Conservation (phyloP, 2,113 vertebrate species). For the Phoxinus phoxinus region DNA sequence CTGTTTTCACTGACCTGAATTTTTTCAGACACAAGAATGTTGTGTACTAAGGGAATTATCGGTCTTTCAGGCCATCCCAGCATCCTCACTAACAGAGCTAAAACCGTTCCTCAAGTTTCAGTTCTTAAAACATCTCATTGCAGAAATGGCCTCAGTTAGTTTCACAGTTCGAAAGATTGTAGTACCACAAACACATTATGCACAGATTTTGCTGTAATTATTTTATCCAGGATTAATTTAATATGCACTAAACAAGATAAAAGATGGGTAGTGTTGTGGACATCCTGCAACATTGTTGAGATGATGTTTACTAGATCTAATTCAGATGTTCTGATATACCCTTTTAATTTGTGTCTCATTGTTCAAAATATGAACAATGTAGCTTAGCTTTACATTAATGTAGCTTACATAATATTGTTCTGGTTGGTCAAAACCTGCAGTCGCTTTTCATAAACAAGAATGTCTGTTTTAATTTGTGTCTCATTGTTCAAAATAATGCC, state of each 20-base stretch:
- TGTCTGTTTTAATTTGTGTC: too few relatives aligned
- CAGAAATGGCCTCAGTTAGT: neutral
- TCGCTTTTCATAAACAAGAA: constrained; percentile 61
- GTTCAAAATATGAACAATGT: neutral
- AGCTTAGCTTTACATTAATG: too few relatives aligned
- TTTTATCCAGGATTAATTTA: too few relatives aligned
- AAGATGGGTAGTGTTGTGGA: too few relatives aligned
- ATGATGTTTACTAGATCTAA: too few relatives aligned
- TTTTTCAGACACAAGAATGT: neutral
- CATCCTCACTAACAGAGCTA: neutral
- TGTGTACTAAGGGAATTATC: neutral
- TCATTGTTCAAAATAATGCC: neutral
- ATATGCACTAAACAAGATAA: too few relatives aligned
- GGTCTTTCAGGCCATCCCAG: neutral
- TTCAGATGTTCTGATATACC: too few relatives aligned
- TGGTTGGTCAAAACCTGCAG: constrained; percentile 85
- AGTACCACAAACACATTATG: too few relatives aligned
- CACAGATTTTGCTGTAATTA: too few relatives aligned
- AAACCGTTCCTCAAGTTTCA: neutral
- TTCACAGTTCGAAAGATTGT: neutral
- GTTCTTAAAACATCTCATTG: neutral
- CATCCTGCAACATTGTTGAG: too few relatives aligned
- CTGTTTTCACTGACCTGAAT: neutral
- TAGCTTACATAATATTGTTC: constrained; percentile 72
- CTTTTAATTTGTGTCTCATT: neutral